phyloP scores from a whole-genome alignment of 2,888 invertebrate genomes.

The Drosophila testacea region DNA sequence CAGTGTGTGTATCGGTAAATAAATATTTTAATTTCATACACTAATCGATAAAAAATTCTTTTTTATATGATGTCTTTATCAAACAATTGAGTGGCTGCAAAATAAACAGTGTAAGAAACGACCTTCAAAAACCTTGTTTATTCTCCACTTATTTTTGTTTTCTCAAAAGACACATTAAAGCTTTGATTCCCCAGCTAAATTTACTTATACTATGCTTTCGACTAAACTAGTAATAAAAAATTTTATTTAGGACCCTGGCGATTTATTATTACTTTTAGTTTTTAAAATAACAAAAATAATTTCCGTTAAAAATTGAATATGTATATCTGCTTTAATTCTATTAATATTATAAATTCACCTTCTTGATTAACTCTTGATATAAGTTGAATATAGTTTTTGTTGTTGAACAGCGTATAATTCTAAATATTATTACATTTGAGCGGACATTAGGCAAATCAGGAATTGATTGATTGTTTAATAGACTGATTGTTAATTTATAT shows the following conservation, averaged over 20 bases:
- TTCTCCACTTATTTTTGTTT: no score
- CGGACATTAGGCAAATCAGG: background rate
- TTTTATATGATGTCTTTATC: background rate
- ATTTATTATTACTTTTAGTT: no score
- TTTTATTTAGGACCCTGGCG: no score
- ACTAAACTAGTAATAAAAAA: no score
- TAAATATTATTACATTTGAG: background rate
- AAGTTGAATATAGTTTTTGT: background rate
- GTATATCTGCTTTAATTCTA: no score
- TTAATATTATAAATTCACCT: no score
- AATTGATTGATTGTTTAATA: conserved; percentile 26
- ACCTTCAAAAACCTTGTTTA: background rate
- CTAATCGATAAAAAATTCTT: conserved; percentile 2
- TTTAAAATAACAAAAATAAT: no score
- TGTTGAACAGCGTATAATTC: background rate
- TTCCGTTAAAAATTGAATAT: no score
- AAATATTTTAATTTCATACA: conserved; percentile 7
- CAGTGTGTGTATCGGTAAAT: background rate
- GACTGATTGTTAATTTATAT: conserved; percentile 27
- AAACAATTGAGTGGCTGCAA: background rate
- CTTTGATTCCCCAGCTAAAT: no score
- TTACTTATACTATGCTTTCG: no score
- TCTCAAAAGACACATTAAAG: no score
- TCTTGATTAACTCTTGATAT: no score
- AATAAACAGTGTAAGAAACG: background rate